Base-by-base conservation (phyloP, 2,113 vertebrate species). In the Ursus arctos region DNA sequence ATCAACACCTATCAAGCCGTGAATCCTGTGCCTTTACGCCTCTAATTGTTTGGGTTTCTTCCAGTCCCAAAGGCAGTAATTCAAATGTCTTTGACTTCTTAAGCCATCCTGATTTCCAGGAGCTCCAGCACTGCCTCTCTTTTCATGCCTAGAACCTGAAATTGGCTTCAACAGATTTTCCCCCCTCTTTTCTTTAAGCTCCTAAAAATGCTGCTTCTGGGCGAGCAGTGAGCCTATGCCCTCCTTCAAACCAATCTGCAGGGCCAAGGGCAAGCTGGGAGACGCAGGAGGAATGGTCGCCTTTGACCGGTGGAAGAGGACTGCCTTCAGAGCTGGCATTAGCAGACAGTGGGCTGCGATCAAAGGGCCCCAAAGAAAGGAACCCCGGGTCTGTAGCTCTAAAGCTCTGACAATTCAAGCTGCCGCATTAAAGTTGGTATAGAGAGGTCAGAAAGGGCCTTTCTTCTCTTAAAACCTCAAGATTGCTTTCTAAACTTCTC, bases 1-100 rank as follows among this genome's bases (percentile, higher is more conserved):
- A 72, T 57, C 74, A 88, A 81, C 63, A 95, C 84, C 85, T 80
- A 74, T 72, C 86, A 96, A 63, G n/a, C 67, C 0, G 0, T 33
- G 69, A 90, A 74, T 86, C 79, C 74, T 65, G 22, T 24, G 69
- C 74, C 31, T 96, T 97, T 97, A 76, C 57, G 59, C 33, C 28
- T 87, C 69, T 97, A 86, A 96, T 85, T 96, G 83, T 97, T 59
- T 94, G 55, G 21, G 63, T 87, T 95, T 94, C 71, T 97, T 95
- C 96, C 53, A 81, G 55, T 76, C 76, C 94, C 84, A 49, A 88
- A 94, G 94, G 93, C 88, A 65, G 71, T 77, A 57, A 94, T 94
- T 92, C 88, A 87, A 81, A 94, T 3, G 6, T 69, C 55, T 74
- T 57, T 94, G 97, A 92, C 61, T 84, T 96, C 69, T 81, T 86